Percentiles rank a stretch among this genome's conserved stretches.
Evolutionary conservation across 2,113 vertebrate genomes (phyloP).

Genomic region (Chloropsis cyanopogon): DNA sequence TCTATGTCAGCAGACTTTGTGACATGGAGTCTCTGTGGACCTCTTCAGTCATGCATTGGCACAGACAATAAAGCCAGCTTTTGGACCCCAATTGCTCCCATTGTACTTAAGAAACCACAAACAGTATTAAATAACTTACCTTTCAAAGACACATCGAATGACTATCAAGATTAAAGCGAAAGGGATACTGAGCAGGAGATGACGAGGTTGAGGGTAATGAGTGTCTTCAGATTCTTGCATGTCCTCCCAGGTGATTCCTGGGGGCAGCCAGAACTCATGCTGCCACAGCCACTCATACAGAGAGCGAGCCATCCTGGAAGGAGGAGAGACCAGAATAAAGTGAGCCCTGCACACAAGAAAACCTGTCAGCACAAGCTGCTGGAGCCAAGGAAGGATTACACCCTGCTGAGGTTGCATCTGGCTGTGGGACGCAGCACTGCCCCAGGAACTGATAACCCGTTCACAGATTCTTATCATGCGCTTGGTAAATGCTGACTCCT

Average conservation of each 20-base stretch:
- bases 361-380: not conserved
- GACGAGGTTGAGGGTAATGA: slow-evolving; percentile 75
- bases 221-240: slow-evolving; percentile 70
- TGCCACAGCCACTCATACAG: slow-evolving; percentile 86
- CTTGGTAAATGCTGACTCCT: not conserved
- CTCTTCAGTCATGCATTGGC: not conserved
- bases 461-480: not conserved
- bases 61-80: not conserved
- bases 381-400: not conserved
- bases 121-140: slow-evolving; percentile 67
- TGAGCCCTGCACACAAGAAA: not conserved
- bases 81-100: not conserved
- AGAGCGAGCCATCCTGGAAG: slow-evolving; percentile 77
- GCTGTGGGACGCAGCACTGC: not conserved
- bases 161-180: slow-evolving; percentile 78
- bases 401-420: not conserved
- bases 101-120: not conserved
- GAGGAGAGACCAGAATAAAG: not conserved
- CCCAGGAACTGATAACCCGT: not conserved
- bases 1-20: not conserved
- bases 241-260: slow-evolving; percentile 81
- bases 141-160: slow-evolving; percentile 81
- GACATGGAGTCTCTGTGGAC: not conserved
- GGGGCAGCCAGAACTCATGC: slow-evolving; percentile 85
- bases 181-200: slow-evolving; percentile 80